Base-by-base conservation (phyloP, 2,113 vertebrate genomes). In the Panthera tigris region DNA sequence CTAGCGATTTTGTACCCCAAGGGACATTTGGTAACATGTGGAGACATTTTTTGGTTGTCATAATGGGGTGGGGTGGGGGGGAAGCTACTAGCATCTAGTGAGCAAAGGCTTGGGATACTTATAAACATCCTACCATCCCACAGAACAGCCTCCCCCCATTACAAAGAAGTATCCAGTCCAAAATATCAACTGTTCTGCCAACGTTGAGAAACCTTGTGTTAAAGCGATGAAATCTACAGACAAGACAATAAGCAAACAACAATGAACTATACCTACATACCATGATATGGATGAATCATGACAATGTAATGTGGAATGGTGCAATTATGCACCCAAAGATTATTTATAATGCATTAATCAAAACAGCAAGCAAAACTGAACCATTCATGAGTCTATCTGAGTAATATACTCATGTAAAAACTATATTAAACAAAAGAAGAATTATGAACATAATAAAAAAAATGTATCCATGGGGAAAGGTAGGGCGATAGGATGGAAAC, bases 201-300 rank as follows among this genome's bases (percentile, higher is more conserved):
- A 45, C 0, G 0, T 11, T 3, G 7, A 69, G 33, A 63, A 57
- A 36, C 3, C 1, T 5, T 33, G 0, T 25, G 1, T n/a, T 76
- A 45, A 52, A 88, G 52, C 14, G 71, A 52, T 21, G 19, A 91
- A 83, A 63, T 88, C 33, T 10, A 63, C 13, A 45, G 18, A 45
- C 39, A 81, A 41, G 2, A 65, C 65, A 93, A 92, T 83, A 69
- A 81, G 76, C 14, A 36, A 36, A 82, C 48, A n/a, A 74, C 3
- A 55, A 45, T 68, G 19, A 87, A 68, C 18, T 33, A 8, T n/a
- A 68, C 29, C 48, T 61, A n/a, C 6, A 65, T 73, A 6, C n/a
- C 14, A 29, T 29, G n/a, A 79, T 84, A 57, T 41, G 48, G 27
- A 83, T 65, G 27, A 66, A 88, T 66, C 39, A 36, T 78, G 13